A percentile compares a stretch with the other conserved stretches of the same genome.
These are phyloP conservation scores for Atrichornis clamosus DNA, from an alignment of 2,113 vertebrate genomes.

Conservation along the genomic window DNA sequence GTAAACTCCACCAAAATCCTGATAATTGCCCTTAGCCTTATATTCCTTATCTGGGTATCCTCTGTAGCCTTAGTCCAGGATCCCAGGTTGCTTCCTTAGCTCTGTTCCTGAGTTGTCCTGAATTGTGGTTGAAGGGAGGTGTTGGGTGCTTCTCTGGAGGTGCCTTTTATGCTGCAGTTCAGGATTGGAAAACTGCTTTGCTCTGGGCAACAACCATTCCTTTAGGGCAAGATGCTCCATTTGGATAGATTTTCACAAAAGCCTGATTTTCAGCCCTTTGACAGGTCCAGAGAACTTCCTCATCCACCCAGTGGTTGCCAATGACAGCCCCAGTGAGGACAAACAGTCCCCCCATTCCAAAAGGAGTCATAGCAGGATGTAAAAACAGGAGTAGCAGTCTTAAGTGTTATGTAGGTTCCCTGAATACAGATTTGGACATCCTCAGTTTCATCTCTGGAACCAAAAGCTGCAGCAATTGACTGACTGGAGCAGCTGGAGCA, in stretches of 20 bases:
- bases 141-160: background rate
- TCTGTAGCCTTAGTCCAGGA: background rate
- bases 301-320: background rate
- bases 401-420: accelerated
- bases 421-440: background rate
- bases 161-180: background rate
- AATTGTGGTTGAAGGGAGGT: background rate
- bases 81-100: background rate
- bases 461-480: background rate
- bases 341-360: background rate
- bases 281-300: background rate
- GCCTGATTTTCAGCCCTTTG: background rate
- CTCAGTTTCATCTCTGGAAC: background rate
- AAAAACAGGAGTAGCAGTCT: background rate
- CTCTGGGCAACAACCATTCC: background rate
- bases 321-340: background rate
- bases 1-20: background rate
- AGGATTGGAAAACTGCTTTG: background rate
- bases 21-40: background rate
- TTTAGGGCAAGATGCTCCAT: background rate
- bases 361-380: background rate
- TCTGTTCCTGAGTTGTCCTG: background rate
- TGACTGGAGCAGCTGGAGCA: background rate
- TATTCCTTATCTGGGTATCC: accelerated
- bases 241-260: background rate